Evolutionary conservation across 2,797 vertebrate species (phyloP).

Genomic region (Scleropages formosus): DNA sequence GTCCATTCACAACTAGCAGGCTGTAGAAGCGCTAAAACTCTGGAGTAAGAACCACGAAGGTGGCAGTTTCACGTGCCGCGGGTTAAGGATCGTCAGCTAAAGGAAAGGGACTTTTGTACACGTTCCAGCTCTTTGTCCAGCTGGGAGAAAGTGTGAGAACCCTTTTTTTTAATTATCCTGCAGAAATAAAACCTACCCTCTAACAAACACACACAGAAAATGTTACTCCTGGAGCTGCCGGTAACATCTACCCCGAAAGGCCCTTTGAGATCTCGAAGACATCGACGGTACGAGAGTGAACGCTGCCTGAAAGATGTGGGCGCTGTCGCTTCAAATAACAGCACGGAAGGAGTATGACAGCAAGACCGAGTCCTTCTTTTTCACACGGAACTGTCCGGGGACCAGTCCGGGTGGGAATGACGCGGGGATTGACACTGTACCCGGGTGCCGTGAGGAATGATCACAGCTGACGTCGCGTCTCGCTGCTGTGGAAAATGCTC

Average conservation of each 20-base stretch:
- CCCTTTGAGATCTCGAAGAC: not conserved
- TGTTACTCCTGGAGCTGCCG: not conserved
- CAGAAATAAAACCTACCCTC: not conserved
- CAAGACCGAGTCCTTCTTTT: not conserved
- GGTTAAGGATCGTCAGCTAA: too few species aligned
- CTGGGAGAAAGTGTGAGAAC: too few species aligned
- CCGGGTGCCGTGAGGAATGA: not conserved
- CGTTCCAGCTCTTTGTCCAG: too few species aligned
- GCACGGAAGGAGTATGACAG: not conserved
- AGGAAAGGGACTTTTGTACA: too few species aligned
- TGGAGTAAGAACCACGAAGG: too few species aligned
- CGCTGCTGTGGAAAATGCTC: too few species aligned
- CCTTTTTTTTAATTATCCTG: not conserved
- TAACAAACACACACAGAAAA: too few species aligned
- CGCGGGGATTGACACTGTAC: too few species aligned
- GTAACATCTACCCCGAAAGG: not conserved
- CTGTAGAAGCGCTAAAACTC: too few species aligned
- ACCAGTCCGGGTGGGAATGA: too few species aligned
- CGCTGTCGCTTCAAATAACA: not conserved
- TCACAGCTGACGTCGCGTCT: not conserved
- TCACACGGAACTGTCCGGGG: not conserved
- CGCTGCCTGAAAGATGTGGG: not conserved
- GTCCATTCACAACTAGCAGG: too few species aligned
- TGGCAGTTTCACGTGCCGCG: too few species aligned
- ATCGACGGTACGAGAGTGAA: conserved; percentile 6